These are phyloP conservation scores for Loris lydekkerianus DNA, from an alignment of 2,797 vertebrate genomes.

Conservation along the genomic window DNA sequence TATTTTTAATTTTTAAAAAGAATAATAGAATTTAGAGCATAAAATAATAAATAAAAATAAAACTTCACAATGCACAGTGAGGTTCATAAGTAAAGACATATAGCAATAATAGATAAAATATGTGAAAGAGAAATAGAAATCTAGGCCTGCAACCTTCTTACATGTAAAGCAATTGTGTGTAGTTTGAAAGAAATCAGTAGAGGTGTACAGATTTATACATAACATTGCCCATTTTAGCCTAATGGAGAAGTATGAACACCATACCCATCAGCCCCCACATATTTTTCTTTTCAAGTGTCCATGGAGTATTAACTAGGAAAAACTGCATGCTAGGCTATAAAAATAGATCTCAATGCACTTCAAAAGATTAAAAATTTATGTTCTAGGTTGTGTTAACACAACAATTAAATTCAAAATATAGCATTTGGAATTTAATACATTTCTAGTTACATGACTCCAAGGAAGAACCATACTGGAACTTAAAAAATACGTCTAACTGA, in stretches of 20 bases:
- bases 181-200: constrained; percentile 8
- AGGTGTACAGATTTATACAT: neutral
- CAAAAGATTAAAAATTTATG: neutral
- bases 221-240: neutral
- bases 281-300: neutral
- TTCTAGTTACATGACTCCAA: neutral
- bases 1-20: neutral
- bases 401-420: constrained; percentile 16
- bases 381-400: neutral
- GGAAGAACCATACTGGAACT: neutral
- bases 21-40: neutral
- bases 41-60: neutral
- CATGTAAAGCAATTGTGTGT: neutral
- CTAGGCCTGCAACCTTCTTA: neutral
- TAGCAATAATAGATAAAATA: neutral
- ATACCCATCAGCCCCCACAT: neutral
- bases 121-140: neutral
- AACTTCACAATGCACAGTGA: neutral
- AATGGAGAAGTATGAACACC: neutral
- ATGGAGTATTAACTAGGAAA: neutral
- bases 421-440: neutral
- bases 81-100: neutral
- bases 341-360: neutral
- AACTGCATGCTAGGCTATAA: neutral
- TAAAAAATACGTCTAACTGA: neutral